phyloP scores from a whole-genome alignment of 1,140 invertebrate genomes.

The Melipona quadrifasciata region DNA sequence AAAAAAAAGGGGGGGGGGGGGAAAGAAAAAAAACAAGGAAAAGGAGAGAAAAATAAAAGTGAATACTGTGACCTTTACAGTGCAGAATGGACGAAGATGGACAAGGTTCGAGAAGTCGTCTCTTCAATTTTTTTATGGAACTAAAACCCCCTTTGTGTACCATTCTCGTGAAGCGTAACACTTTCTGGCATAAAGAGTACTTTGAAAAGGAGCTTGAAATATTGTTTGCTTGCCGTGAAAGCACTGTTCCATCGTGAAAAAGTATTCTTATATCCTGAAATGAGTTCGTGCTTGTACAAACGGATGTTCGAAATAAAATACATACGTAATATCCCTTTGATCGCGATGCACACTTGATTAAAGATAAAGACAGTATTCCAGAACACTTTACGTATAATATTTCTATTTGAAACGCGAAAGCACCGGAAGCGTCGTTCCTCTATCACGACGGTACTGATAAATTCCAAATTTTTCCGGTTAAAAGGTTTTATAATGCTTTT shows the following conservation, averaged over 20 bases:
- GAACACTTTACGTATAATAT: not conserved
- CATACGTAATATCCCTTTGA: not conserved
- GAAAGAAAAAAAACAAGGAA: not conserved
- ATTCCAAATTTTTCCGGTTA: not conserved
- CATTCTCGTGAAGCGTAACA: constrained; percentile 35
- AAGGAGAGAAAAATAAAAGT: not conserved
- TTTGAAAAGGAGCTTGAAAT: constrained; percentile 16
- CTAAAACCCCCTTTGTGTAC: constrained; percentile 32
- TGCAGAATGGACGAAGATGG: constrained; percentile 29
- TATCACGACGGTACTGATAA: not conserved
- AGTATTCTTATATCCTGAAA: not conserved
- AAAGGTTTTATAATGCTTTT: not conserved
- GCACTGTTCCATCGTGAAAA: constrained; percentile 14
- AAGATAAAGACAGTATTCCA: not conserved
- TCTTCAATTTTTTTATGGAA: constrained; percentile 38
- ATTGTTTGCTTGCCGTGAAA: constrained; percentile 4
- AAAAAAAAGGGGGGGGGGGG: no score
- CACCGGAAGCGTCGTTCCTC: not conserved
- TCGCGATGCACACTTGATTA: not conserved
- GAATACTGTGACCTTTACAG: constrained; percentile 13
- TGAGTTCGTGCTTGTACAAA: not conserved
- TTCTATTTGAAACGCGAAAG: not conserved
- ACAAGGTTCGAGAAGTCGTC: constrained; percentile 14
- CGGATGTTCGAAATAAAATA: constrained; percentile 4
- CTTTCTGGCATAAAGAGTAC: constrained; percentile 29